Percentiles rank a stretch among this genome's conserved stretches.
phyloP scores from a whole-genome alignment of 1,140 invertebrate species.

The Ectropis grisescens region DNA sequence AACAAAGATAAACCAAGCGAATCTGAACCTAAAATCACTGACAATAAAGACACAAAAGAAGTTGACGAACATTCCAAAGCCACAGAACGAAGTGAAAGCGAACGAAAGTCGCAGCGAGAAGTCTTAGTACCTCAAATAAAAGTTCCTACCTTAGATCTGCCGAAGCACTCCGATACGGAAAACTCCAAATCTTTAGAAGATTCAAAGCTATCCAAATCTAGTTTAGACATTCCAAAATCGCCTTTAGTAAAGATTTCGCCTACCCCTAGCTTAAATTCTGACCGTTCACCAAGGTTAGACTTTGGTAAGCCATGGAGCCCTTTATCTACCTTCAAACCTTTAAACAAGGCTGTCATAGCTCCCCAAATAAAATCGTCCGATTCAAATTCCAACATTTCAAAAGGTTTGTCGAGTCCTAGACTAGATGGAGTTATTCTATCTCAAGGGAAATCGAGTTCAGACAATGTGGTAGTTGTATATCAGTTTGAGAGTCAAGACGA shows the following conservation, averaged over 20 bases:
- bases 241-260: constrained; percentile 38
- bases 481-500: constrained; percentile 56
- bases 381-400: constrained; percentile 37
- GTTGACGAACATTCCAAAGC: constrained; percentile 6
- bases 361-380: constrained; percentile 45
- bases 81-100: constrained; percentile 10
- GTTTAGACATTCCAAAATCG: constrained; percentile 28
- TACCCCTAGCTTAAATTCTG: constrained; percentile 34
- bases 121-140: constrained; percentile 52
- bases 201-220: constrained; percentile 34
- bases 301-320: constrained; percentile 47
- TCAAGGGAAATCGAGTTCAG: constrained; percentile 52
- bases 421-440: constrained; percentile 57
- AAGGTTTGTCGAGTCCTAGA: constrained; percentile 42
- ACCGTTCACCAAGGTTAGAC: constrained; percentile 45
- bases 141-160: constrained; percentile 54
- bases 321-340: constrained; percentile 47
- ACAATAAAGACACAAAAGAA: not conserved
- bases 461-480: constrained; percentile 59
- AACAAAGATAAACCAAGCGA: constrained; percentile 17
- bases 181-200: constrained; percentile 35
- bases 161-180: constrained; percentile 39
- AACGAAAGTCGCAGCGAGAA: no score
- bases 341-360: constrained; percentile 31
- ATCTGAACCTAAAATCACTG: no score